Evolutionary conservation across 2,888 invertebrate species (phyloP).

Genomic region (Marronus borbonicus): DNA sequence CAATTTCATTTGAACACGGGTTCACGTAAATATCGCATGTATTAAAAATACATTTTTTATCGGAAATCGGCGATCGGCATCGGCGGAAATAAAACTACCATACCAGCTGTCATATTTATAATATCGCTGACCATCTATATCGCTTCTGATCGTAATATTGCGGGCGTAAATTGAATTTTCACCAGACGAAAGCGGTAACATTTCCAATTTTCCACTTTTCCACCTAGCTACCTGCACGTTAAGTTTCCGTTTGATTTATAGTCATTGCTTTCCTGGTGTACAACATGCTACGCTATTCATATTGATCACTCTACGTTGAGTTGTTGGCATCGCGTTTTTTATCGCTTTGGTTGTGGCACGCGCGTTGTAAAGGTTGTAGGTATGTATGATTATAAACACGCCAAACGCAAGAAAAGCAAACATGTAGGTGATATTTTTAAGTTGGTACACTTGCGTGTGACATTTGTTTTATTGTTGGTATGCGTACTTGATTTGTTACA

Average conservation of each 20-base stretch:
- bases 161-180: neutral
- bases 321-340: neutral
- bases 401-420: neutral
- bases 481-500: neutral
- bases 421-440: neutral
- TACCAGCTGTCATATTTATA: too few species aligned
- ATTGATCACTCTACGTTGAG: neutral
- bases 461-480: neutral
- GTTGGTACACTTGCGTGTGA: conserved; percentile 4
- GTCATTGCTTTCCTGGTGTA: conserved; percentile 2
- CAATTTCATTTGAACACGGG: too few species aligned
- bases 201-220: conserved; percentile 12
- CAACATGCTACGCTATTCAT: neutral
- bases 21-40: too few species aligned
- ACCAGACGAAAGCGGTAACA: neutral
- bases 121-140: too few species aligned
- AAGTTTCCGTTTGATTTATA: neutral
- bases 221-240: neutral
- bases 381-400: conserved; percentile 1
- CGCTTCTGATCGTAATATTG: neutral
- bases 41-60: too few species aligned
- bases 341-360: neutral
- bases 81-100: too few species aligned
- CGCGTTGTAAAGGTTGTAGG: neutral
- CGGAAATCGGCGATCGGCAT: too few species aligned